phyloP scores from a whole-genome alignment of 2,797 vertebrate species.

The Pantherophis vulpinus region DNA sequence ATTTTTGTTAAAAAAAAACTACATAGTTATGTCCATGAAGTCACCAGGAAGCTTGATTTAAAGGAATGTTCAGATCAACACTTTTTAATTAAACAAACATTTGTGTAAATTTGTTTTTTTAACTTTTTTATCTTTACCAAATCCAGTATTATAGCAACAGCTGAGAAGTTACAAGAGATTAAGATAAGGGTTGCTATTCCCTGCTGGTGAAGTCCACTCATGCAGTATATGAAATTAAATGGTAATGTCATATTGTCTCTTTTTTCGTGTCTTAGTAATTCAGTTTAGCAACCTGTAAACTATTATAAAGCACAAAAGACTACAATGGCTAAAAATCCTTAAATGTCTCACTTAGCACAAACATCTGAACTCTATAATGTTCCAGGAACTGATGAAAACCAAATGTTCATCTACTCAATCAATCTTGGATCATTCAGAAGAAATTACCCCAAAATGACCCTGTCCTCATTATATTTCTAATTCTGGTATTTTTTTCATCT shows the following conservation, averaged over 20 bases:
- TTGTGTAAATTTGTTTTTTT: conserved; percentile 18
- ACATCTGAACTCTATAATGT: background rate
- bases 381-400: background rate
- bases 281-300: conserved; percentile 20
- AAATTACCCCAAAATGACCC: background rate
- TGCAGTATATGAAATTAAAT: conserved; percentile 35
- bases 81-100: background rate
- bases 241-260: conserved; percentile 24
- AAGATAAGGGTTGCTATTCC: background rate
- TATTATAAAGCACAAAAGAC: conserved; percentile 33
- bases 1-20: background rate
- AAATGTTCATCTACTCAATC: background rate
- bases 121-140: conserved; percentile 29
- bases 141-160: conserved; percentile 24
- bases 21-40: background rate
- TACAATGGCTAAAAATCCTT: background rate
- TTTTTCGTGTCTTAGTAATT: background rate
- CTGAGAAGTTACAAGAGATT: background rate
- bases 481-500: background rate
- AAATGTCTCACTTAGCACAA: background rate
- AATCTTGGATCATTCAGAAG: background rate
- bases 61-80: conserved; percentile 25
- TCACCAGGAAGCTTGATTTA: background rate
- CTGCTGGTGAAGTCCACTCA: background rate
- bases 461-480: background rate